Conservation (phyloP, 2,113 vertebrate genomes). For the Phylloscopus whistleri region DNA sequence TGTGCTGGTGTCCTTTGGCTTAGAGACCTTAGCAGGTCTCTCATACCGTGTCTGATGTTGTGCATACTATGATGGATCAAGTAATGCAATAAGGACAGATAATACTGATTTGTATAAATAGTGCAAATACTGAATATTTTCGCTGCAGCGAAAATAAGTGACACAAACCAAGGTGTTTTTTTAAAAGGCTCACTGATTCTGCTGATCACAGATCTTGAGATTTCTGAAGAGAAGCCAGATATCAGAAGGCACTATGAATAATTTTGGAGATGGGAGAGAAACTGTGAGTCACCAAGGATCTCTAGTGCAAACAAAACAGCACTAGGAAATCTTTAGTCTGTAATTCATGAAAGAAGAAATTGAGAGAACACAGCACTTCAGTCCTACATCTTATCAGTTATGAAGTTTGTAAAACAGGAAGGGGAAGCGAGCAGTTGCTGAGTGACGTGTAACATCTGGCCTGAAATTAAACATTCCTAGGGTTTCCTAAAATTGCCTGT, state of each 20-base stretch:
- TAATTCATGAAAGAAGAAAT: neutral
- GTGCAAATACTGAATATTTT: neutral
- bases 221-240: neutral
- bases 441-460: slow-evolving; percentile 4
- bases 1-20: neutral
- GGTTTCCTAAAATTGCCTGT: neutral
- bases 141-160: neutral
- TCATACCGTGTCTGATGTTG: rapidly evolving
- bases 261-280: neutral
- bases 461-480: neutral
- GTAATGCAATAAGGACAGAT: neutral
- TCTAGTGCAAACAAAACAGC: neutral
- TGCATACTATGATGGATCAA: neutral
- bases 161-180: neutral
- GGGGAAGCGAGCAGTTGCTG: neutral
- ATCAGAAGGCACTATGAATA: neutral
- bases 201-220: neutral
- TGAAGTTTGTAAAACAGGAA: slow-evolving; percentile 5
- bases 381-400: neutral
- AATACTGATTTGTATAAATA: neutral
- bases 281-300: neutral
- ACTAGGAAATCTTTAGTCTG: neutral
- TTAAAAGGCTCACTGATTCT: neutral
- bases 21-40: neutral
- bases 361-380: neutral